Conservation (phyloP, 1,140 invertebrate species). For the Ylistrum balloti region DNA sequence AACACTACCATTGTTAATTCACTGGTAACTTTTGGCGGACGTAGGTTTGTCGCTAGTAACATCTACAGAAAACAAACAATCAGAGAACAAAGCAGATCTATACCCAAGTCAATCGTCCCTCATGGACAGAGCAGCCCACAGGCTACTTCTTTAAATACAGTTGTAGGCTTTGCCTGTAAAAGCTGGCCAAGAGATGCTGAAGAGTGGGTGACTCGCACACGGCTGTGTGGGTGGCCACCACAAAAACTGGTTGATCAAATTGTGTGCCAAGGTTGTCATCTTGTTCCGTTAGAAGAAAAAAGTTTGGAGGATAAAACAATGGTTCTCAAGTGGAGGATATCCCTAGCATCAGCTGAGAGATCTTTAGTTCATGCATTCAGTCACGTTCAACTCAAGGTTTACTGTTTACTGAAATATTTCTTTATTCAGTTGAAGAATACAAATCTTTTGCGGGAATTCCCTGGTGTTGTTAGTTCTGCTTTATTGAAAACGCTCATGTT, state of each 20-base stretch:
- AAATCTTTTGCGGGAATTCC: background rate
- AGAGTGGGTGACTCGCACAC: background rate
- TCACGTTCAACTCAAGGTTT: constrained; percentile 47
- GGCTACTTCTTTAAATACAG: background rate
- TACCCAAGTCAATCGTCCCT: background rate
- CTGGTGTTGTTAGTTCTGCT: background rate
- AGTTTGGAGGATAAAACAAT: background rate
- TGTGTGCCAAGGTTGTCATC: background rate
- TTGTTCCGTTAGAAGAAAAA: background rate
- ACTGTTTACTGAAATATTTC: constrained; percentile 48
- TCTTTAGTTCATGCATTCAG: constrained; percentile 45
- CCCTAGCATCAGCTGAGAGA: constrained; percentile 48
- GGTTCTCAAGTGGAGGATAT: constrained; percentile 48
- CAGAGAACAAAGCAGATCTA: background rate
- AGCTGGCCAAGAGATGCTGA: background rate
- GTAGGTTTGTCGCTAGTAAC: background rate
- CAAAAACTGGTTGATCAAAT: background rate
- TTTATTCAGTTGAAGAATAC: constrained; percentile 43
- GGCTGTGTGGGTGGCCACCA: constrained; percentile 14
- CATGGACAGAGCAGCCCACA: background rate
- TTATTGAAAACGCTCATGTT: constrained; percentile 48
- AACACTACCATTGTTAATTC: background rate
- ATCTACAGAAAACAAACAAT: background rate
- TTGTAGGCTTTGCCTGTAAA: constrained; percentile 6
- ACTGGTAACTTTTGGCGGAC: background rate